Conservation (phyloP, 2,113 vertebrate genomes). For the Antennarius striatus region DNA sequence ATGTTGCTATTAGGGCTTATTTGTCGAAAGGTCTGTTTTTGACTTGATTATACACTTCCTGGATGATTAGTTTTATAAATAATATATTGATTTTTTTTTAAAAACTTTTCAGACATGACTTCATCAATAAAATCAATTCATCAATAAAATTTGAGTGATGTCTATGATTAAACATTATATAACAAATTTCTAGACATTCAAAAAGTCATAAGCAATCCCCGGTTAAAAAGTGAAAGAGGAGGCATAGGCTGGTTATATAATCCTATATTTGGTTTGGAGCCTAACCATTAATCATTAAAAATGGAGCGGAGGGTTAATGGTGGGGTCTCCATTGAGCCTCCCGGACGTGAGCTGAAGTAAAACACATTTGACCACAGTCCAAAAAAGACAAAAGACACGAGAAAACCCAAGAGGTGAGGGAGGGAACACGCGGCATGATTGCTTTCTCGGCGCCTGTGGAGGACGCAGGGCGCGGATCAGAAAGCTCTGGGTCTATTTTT, state of each 20-base stretch:
- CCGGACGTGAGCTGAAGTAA: conserved; percentile 23
- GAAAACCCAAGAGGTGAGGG: not conserved
- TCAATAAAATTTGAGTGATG: not conserved
- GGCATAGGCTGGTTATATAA: conserved; percentile 45
- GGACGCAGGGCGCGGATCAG: conserved; percentile 65
- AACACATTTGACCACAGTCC: conserved; percentile 48
- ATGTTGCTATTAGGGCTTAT: not conserved
- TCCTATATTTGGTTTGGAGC: conserved; percentile 28
- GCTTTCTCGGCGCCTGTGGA: conserved; percentile 60
- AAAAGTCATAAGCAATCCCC: conserved; percentile 15
- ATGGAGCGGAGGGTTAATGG: conserved; percentile 29
- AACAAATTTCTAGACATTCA: conserved; percentile 8
- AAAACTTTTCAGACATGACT: not conserved
- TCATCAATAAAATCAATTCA: not conserved
- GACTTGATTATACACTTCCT: not conserved
- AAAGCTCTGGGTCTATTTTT: conserved; percentile 76
- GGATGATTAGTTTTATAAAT: not conserved
- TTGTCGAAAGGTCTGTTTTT: not conserved
- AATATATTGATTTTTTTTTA: not conserved
- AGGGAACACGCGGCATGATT: conserved; percentile 46
- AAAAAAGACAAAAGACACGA: conserved; percentile 19
- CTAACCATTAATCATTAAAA: conserved; percentile 15
- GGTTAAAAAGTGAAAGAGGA: conserved; percentile 1
- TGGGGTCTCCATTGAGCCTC: conserved; percentile 24
- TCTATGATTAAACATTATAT: not conserved